Base-by-base conservation (phyloP, 1,140 invertebrate genomes). In the Stenopsyche tienmushanensis region DNA sequence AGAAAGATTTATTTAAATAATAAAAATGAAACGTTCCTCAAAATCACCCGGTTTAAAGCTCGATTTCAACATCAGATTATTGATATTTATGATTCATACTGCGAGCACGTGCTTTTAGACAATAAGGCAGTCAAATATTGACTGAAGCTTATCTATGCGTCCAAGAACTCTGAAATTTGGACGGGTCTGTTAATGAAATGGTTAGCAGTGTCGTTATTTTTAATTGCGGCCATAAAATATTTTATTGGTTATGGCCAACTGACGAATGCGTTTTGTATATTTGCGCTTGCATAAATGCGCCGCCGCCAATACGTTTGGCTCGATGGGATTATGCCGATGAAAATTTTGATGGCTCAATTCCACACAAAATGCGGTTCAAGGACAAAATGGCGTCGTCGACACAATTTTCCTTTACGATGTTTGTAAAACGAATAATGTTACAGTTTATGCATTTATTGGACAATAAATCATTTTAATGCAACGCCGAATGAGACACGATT, bases 201-300 rank as follows among this genome's bases (percentile, higher is more conserved):
- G 66, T 64, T 64, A 59, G 60, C 53, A 17, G 25, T 59, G 62
- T 67, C 66, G 66, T 67, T 67, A 64, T 60, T 58, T 67, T 65
- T 67, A 67, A 67, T 67, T 64, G 54, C 60, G 29, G 45, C 41
- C 53, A 53, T 67, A 67, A 67, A 67, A 52, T 47, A 49, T 45
- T 57, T 67, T 67, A 62, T 67, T 62, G 18, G 13, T 15, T 3
- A 23, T 45, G 41, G 34, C 3, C 55, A 45, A 45, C 17, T 45
- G 55, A 58, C 20, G 20, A n/a, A 21, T 58, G 34, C 17, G 15
- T 2, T 44, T n/a, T n/a, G n/a, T n/a, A n/a, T n/a, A n/a, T n/a
- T n/a, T n/a, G n/a, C n/a, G n/a, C n/a, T n/a, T n/a, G n/a, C n/a
- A n/a, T n/a, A n/a, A n/a, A n/a, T n/a, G n/a, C n/a, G n/a, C n/a